These are phyloP conservation scores for Drosophila guanche DNA, from an alignment of 1,140 invertebrate genomes.

Conservation along the genomic window DNA sequence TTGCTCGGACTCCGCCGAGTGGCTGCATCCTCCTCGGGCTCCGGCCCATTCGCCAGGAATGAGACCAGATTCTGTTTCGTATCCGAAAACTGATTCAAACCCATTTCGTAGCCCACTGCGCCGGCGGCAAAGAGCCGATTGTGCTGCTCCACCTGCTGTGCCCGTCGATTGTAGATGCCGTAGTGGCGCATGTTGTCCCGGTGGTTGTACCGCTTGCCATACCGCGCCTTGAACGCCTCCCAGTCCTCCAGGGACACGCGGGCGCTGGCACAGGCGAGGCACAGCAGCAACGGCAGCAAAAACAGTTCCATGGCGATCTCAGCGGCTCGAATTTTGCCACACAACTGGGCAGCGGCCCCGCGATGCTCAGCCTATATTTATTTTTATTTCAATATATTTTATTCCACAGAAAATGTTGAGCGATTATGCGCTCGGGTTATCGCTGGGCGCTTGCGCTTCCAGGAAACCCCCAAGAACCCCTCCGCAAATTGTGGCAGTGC, in stretches of 20 bases:
- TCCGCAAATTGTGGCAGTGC: too few species aligned
- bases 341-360: not conserved
- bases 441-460: too few species aligned
- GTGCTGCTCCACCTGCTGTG: not conserved
- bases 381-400: too few species aligned
- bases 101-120: conserved; percentile 2
- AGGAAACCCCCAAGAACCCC: too few species aligned
- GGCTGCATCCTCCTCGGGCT: not conserved
- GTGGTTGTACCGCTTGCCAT: not conserved
- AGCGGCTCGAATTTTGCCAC: not conserved
- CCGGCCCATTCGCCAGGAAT: not conserved
- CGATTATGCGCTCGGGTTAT: too few species aligned
- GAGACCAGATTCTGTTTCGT: not conserved
- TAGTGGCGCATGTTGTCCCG: not conserved
- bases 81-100: conserved; percentile 34
- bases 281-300: not conserved
- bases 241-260: not conserved
- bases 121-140: conserved; percentile 8
- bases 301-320: conserved; percentile 2
- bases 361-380: too few species aligned
- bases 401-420: too few species aligned
- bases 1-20: not conserved
- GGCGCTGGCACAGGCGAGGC: not conserved
- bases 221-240: conserved; percentile 9
- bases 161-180: conserved; percentile 1